Conservation (phyloP, 2,888 invertebrate species). For the Meta bourneti region DNA sequence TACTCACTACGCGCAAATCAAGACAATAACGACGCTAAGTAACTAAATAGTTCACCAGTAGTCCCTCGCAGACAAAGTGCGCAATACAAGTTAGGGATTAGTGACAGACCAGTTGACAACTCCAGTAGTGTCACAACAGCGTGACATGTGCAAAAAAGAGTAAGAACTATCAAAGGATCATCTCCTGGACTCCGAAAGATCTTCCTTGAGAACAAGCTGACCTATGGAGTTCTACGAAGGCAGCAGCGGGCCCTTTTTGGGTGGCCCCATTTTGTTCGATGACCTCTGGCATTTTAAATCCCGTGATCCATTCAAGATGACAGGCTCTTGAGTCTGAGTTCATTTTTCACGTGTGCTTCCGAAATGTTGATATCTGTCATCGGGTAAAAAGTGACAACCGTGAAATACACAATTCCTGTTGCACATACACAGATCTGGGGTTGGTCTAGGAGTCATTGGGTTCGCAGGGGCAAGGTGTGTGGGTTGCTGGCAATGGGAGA, state of each 20-base stretch:
- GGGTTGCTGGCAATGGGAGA: not conserved
- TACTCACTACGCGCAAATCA: not conserved
- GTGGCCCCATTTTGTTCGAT: constrained; percentile 43
- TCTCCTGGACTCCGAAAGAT: not conserved
- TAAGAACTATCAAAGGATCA: constrained; percentile 2
- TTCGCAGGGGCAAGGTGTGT: constrained; percentile 22
- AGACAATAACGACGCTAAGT: not conserved
- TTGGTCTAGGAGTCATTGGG: constrained; percentile 22
- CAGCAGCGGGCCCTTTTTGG: constrained; percentile 51
- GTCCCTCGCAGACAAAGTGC: not conserved
- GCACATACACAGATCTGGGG: not conserved
- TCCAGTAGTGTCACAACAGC: constrained; percentile 37
- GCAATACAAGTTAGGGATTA: constrained; percentile 49
- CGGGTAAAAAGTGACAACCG: constrained; percentile 42
- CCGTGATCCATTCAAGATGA: constrained; percentile 60
- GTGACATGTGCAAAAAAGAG: not conserved
- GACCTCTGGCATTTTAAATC: constrained; percentile 53
- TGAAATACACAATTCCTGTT: constrained; percentile 60
- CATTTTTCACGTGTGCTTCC: constrained; percentile 67
- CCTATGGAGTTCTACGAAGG: constrained; percentile 1
- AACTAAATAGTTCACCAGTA: constrained; percentile 17
- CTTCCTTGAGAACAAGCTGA: constrained; percentile 61
- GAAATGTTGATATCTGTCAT: constrained; percentile 44
- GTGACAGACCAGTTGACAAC: constrained; percentile 46
- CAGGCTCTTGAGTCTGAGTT: constrained; percentile 57